Conservation (phyloP, 2,888 invertebrate genomes). For the Galeopsomyia nigrocyanea region DNA sequence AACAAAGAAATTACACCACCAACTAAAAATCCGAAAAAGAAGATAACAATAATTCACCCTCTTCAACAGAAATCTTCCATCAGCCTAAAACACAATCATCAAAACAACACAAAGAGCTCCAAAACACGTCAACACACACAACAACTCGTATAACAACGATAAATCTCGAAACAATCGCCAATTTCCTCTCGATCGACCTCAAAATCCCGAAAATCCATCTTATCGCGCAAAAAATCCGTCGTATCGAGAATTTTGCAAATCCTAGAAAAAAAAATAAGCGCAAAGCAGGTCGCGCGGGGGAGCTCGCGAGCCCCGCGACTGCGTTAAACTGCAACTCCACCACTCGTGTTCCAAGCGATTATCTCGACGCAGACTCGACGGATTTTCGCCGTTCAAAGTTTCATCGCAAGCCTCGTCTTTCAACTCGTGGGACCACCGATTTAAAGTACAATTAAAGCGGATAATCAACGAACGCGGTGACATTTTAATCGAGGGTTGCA, state of each 20-base stretch:
- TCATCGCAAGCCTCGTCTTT: slow-evolving; percentile 20
- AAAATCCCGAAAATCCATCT: slow-evolving; percentile 1
- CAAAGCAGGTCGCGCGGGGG: slow-evolving; percentile 4
- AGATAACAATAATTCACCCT: too few relatives aligned
- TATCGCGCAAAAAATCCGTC: background rate
- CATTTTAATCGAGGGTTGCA: slow-evolving; percentile 35
- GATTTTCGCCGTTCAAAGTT: background rate
- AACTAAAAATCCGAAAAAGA: too few relatives aligned
- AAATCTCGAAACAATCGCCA: background rate
- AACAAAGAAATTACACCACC: too few relatives aligned
- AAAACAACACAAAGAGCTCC: background rate
- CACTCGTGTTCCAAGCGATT: background rate
- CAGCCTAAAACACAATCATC: too few relatives aligned
- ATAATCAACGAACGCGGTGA: too few relatives aligned
- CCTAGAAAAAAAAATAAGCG: slow-evolving; percentile 31
- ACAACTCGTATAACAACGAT: background rate
- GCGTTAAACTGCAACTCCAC: slow-evolving; percentile 32
- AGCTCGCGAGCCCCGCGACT: background rate
- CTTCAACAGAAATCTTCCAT: too few relatives aligned
- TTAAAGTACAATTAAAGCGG: fast-evolving
- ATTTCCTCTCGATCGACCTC: background rate
- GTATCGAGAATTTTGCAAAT: slow-evolving; percentile 18
- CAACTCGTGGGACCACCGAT: background rate
- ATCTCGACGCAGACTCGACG: background rate
- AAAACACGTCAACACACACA: background rate